Evolutionary conservation across 2,797 vertebrate species (phyloP).

Genomic region (Psittacula derbiana): DNA sequence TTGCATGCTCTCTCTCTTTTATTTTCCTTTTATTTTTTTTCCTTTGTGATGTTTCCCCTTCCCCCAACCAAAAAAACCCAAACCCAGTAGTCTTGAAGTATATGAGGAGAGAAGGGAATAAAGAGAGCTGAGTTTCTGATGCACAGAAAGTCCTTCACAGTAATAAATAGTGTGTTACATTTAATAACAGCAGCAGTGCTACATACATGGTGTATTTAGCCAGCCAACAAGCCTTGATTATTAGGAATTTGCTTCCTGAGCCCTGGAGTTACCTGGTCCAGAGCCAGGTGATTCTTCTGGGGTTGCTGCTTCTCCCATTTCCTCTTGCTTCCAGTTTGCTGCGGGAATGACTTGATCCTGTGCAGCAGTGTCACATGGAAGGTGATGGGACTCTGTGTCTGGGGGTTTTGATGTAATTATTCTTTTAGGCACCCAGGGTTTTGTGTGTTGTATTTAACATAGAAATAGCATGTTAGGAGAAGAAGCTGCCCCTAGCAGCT

Average conservation of each 20-base stretch:
- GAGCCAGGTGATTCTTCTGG: neutral
- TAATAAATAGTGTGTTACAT: neutral
- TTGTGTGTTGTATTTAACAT: neutral
- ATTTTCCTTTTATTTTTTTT: neutral
- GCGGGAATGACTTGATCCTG: neutral
- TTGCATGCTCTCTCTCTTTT: neutral
- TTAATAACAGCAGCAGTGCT: neutral
- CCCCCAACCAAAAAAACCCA: neutral
- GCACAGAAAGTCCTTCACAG: neutral
- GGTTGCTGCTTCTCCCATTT: neutral
- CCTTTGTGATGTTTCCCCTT: neutral
- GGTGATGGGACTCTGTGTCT: neutral
- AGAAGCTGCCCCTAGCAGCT: neutral
- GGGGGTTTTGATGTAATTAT: neutral
- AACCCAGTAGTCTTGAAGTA: neutral
- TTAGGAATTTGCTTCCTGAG: neutral
- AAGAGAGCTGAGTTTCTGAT: neutral
- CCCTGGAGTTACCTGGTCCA: neutral
- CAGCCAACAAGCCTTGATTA: neutral
- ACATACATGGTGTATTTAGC: neutral
- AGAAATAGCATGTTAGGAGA: neutral
- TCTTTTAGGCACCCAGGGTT: neutral
- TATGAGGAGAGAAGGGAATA: neutral
- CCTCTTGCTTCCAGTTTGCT: neutral
- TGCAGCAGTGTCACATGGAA: neutral